Base-by-base conservation (phyloP, 2,888 invertebrate species). In the Papilio demoleus region DNA sequence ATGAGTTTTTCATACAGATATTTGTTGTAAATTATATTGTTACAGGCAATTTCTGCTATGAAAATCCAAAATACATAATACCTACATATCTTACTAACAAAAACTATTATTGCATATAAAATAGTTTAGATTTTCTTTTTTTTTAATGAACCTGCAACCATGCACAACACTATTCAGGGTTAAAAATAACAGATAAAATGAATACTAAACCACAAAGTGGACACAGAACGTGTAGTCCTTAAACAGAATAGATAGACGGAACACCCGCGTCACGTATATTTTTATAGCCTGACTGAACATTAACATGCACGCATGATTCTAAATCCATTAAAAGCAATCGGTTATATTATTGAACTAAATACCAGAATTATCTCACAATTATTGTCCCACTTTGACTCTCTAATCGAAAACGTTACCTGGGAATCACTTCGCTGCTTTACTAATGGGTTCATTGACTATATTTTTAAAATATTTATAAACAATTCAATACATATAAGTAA, bases 261-360 rank as follows among this genome's bases (percentile, higher is more conserved):
- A 36, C 63, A 40, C 38, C 47, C 53, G 60, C 17, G 47, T 38
- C 45, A 65, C 45, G 34, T 47, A 50, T 38, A 40, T 65, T 86
- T 84, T 75, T 84, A 88, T 84, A 50, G 68, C n/a, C 80, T 80
- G 71, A 53, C 71, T 76, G 80, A 81, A 83, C 86, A 87, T 86
- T 85, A 86, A 85, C 83, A 84, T 77, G 81, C 81, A 82, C 83
- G 81, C 77, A 82, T 79, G 85, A 83, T 87, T 86, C 85, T 80
- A 80, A 86, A 84, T 87, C 88, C 90, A 90, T 90, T 90, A 88
- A 84, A 87, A 81, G 81, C 81, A 78, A 86, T 85, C 83, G 83
- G 76, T 74, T 77, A 85, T 81, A 86, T 87, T 84, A 84, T 79
- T 65, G 68, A 81, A 79, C 79, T 76, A 76, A 77, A 83, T 82